phyloP scores from a whole-genome alignment of 2,113 vertebrate genomes.

The Neofelis nebulosa region DNA sequence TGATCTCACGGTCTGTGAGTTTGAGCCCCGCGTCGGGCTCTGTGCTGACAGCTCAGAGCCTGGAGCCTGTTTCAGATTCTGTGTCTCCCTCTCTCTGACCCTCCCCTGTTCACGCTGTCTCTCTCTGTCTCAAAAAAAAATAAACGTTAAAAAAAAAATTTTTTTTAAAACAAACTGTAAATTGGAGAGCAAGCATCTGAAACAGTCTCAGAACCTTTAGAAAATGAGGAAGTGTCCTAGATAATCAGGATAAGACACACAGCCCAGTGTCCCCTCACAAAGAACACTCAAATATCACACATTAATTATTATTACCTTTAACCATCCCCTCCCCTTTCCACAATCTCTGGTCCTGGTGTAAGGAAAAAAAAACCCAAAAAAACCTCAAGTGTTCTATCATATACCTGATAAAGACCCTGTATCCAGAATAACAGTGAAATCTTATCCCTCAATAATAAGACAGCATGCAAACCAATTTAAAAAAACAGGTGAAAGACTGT shows the following conservation, averaged over 20 bases:
- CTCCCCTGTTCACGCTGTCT: no score
- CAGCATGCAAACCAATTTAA: neutral
- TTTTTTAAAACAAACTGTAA: no score
- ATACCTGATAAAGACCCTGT: neutral
- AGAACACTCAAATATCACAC: neutral
- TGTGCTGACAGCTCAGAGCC: no score
- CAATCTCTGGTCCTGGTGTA: neutral
- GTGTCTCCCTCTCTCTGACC: no score
- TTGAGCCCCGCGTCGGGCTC: no score
- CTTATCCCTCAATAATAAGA: neutral
- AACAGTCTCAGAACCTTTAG: neutral
- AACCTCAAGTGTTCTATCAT: neutral
- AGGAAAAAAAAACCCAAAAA: constrained; percentile 17
- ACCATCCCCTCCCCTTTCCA: neutral
- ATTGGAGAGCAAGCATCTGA: neutral
- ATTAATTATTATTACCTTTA: neutral
- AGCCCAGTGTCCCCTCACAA: neutral
- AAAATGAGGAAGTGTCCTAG: neutral
- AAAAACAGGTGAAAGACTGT: neutral
- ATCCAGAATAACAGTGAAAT: constrained; percentile 4
- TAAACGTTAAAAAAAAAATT: neutral
- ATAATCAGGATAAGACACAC: neutral
- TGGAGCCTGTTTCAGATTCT: no score
- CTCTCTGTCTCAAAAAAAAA: no score
- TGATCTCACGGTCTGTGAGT: no score